Base-by-base conservation (phyloP, 2,888 invertebrate species). In the Dorcus hopei region DNA sequence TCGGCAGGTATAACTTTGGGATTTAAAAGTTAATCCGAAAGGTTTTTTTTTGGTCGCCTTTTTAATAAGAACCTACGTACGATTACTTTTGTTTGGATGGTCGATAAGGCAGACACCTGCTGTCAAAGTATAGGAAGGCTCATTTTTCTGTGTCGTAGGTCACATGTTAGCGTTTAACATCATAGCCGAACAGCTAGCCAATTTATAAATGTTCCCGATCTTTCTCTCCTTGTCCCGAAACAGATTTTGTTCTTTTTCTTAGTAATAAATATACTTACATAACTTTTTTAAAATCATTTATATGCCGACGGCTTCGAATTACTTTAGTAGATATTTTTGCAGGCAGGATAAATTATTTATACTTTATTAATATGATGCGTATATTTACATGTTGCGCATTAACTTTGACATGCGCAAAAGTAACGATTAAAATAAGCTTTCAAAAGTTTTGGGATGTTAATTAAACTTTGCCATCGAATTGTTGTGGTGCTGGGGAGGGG, bases 401-500 rank as follows among this genome's bases (percentile, higher is more conserved):
- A 49, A 59, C 43, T 47, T 54, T 47, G 51, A 62, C 74, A 74
- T 74, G 74, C 74, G 74, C 74, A 72, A 74, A 72, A 73, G 68
- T 74, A 74, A 74, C 68, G 74, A 74, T 74, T 72, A 67, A 70
- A 68, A 59, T 63, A 47, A 52, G 50, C 47, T 49, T 49, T 39
- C 51, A 62, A 60, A 56, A 62, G 54, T 52, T 53, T 33, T 58
- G 43, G 54, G 53, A 39, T 54, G 60, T 59, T 60, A 63, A 61
- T 61, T 58, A 61, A 61, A 63, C 49, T 59, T 59, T 59, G 39
- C 40, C 54, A 45, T 61, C 55, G 49, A 61, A 61, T 59, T 52
- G 52, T 48, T 38, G 38, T 48, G 52, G 54, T 41, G 43, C 16
- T 38, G 23, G 45, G 41, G 19, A 45, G 16, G 14, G 26, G 39